A percentile compares a stretch with the other conserved stretches of the same genome.
Conservation (phyloP, 2,113 vertebrate genomes). For the Pteronura brasiliensis region DNA sequence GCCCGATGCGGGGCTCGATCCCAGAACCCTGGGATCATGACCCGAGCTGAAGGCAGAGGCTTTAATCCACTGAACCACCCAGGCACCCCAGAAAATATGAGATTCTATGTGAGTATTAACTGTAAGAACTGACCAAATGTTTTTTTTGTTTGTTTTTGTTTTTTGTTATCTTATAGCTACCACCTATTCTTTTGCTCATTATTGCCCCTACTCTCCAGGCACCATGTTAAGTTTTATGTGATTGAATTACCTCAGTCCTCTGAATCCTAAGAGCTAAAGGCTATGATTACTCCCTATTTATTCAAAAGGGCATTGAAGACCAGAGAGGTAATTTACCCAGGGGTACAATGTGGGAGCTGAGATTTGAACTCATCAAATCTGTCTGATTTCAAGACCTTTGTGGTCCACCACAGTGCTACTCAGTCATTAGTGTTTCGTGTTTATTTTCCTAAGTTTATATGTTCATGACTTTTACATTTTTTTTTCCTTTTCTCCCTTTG, state of each 20-base stretch:
- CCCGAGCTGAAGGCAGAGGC: too few species aligned
- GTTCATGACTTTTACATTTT: background rate
- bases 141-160: background rate
- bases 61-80: too few species aligned
- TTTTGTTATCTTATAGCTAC: background rate
- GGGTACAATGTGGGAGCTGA: background rate
- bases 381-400: background rate
- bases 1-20: too few species aligned
- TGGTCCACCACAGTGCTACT: background rate
- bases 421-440: background rate
- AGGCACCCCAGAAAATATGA: background rate
- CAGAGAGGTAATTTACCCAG: background rate
- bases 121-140: background rate
- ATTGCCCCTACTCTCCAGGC: background rate
- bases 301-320: background rate
- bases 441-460: background rate
- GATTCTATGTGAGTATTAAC: background rate
- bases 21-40: too few species aligned
- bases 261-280: background rate
- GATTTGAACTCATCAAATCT: background rate
- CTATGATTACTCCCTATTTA: background rate
- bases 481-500: background rate
- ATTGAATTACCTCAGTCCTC: background rate
- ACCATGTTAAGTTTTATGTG: background rate
- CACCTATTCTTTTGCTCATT: background rate